phyloP scores from a whole-genome alignment of 1,140 invertebrate genomes.

The Riptortus pedestris region DNA sequence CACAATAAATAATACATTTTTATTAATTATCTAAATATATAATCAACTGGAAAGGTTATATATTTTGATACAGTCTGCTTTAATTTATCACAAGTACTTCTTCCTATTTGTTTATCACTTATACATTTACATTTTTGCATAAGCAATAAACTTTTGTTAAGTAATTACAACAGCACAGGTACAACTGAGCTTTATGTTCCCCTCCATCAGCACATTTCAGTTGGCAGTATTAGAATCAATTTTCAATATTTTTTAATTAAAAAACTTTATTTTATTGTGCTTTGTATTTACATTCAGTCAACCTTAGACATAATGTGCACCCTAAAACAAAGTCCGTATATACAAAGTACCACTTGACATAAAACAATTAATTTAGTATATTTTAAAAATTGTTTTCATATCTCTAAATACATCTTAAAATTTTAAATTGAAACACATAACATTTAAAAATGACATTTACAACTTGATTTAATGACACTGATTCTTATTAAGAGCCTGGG shows the following conservation, averaged over 20 bases:
- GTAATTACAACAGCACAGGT: background rate
- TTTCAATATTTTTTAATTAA: background rate
- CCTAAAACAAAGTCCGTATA: slow-evolving; percentile 11
- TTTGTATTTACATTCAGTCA: slow-evolving; percentile 12
- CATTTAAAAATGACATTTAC: slow-evolving; percentile 12
- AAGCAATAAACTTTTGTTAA: background rate
- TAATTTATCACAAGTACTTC: slow-evolving; percentile 14
- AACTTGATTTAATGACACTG: background rate
- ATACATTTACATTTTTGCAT: background rate
- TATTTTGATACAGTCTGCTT: slow-evolving; percentile 11
- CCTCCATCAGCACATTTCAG: slow-evolving; percentile 8
- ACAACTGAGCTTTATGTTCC: slow-evolving; percentile 4
- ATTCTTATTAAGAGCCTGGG: background rate
- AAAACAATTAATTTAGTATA: background rate
- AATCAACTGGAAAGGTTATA: slow-evolving; percentile 16
- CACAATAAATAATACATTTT: slow-evolving; percentile 13
- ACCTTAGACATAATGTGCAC: slow-evolving; percentile 16
- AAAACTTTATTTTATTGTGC: background rate
- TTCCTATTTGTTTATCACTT: background rate
- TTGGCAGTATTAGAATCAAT: slow-evolving; percentile 2
- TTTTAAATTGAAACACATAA: slow-evolving; percentile 14
- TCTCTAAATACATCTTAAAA: background rate
- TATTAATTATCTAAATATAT: slow-evolving; percentile 13
- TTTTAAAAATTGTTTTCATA: background rate
- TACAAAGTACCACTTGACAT: background rate